Conservation (phyloP, 2,797 vertebrate species). For the Limosa lapponica region DNA sequence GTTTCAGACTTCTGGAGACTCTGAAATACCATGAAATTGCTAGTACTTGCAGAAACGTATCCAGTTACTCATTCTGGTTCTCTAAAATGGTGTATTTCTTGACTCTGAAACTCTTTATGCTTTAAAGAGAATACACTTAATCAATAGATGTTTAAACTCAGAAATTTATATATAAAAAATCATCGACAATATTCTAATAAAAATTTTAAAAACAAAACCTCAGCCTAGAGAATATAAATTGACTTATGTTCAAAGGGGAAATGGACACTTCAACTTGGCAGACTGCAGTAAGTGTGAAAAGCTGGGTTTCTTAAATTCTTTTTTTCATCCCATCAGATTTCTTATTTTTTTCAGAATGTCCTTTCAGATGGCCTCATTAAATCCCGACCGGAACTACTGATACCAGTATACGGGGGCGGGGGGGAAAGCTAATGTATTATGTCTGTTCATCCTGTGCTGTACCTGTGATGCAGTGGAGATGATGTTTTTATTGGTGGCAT, state of each 20-base stretch:
- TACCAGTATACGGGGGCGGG: accelerated
- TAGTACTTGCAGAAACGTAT: background rate
- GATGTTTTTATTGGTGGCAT: background rate
- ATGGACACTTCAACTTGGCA: background rate
- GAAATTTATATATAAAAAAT: background rate
- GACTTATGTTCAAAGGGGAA: background rate
- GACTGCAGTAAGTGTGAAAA: background rate
- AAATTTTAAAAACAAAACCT: background rate
- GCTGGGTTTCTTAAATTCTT: background rate
- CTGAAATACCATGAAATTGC: background rate
- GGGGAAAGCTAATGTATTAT: background rate
- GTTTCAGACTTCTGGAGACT: background rate
- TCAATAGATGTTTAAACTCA: background rate
- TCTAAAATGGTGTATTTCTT: background rate
- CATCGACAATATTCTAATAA: background rate
- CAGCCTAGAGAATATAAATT: background rate
- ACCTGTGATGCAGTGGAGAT: background rate
- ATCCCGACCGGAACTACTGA: background rate
- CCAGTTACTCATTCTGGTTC: background rate
- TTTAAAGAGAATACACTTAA: background rate
- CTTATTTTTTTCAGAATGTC: background rate
- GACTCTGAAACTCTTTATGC: background rate
- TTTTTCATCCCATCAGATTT: background rate
- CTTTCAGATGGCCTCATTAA: background rate
- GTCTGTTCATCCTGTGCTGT: background rate